These are phyloP conservation scores for Caligus rogercresseyi DNA, from an alignment of 1,140 invertebrate genomes.

Conservation along the genomic window DNA sequence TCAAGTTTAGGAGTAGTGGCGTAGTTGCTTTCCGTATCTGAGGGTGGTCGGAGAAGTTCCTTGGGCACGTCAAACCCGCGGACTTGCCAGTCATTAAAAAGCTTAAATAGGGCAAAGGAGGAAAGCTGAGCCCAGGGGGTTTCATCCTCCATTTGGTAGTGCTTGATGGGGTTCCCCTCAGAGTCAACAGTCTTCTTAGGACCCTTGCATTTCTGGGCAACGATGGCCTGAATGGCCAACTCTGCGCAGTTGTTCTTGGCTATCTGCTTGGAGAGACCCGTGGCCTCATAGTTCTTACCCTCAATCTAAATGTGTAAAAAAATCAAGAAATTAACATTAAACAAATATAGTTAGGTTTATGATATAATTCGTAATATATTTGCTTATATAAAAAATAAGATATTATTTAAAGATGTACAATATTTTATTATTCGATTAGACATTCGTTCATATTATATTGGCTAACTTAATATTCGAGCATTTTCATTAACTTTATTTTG, in stretches of 20 bases:
- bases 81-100: constrained; percentile 20
- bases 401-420: no score
- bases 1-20: not conserved
- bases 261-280: constrained; percentile 3
- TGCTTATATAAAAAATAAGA: no score
- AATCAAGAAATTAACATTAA: not conserved
- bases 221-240: constrained; percentile 3
- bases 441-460: not conserved
- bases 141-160: constrained; percentile 4
- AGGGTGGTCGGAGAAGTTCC: not conserved
- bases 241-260: constrained; percentile 16
- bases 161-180: not conserved
- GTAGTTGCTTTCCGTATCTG: not conserved
- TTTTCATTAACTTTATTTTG: no score
- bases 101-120: constrained; percentile 15
- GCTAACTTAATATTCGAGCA: no score
- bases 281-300: not conserved
- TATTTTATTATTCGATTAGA: not conserved
- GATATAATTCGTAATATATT: no score
- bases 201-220: not conserved
- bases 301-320: constrained; percentile 8
- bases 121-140: constrained; percentile 18
- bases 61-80: constrained; percentile 1
- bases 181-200: not conserved
- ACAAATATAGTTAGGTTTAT: not conserved